These are phyloP conservation scores for Parasteatoda tepidariorum DNA, from an alignment of 1,140 invertebrate genomes.

Conservation along the genomic window DNA sequence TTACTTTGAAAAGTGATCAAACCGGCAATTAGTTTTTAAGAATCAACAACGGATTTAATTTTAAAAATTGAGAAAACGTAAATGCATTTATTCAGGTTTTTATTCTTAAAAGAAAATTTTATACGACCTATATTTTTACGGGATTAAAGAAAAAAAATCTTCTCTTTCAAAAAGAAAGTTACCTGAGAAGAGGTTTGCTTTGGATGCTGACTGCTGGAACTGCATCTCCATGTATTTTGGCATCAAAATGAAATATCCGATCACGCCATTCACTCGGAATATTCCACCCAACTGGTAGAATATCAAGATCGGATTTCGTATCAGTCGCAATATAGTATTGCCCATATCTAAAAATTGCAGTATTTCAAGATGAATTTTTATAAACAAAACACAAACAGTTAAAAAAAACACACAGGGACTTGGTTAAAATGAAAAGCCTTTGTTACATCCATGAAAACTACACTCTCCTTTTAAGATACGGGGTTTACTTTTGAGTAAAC, in stretches of 20 bases:
- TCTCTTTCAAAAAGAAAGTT: not conserved
- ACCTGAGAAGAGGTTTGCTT: conserved; percentile 61
- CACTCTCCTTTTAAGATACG: too few species aligned
- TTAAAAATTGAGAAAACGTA: too few species aligned
- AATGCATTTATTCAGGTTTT: too few species aligned
- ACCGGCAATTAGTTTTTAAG: too few species aligned
- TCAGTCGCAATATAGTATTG: conserved; percentile 77
- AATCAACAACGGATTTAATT: too few species aligned
- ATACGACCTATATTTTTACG: too few species aligned
- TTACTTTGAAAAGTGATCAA: too few species aligned
- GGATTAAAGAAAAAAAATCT: not conserved
- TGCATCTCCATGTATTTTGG: conserved; percentile 62
- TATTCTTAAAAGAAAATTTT: not conserved
- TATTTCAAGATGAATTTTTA: not conserved
- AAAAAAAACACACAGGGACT: too few species aligned
- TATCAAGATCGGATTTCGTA: conserved; percentile 89
- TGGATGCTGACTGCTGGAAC: conserved; percentile 50
- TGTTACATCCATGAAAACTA: too few species aligned
- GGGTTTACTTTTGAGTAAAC: too few species aligned
- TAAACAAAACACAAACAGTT: not conserved
- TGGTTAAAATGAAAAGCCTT: too few species aligned
- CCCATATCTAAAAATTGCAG: conserved; percentile 63
- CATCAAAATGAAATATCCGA: conserved; percentile 56
- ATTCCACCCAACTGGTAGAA: conserved; percentile 91
- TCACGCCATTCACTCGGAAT: conserved; percentile 76